Evolutionary conservation across 2,797 vertebrate species (phyloP), one percentile per base, ranked within the genome.

Genomic region (Sphaeramia orbicularis): DNA sequence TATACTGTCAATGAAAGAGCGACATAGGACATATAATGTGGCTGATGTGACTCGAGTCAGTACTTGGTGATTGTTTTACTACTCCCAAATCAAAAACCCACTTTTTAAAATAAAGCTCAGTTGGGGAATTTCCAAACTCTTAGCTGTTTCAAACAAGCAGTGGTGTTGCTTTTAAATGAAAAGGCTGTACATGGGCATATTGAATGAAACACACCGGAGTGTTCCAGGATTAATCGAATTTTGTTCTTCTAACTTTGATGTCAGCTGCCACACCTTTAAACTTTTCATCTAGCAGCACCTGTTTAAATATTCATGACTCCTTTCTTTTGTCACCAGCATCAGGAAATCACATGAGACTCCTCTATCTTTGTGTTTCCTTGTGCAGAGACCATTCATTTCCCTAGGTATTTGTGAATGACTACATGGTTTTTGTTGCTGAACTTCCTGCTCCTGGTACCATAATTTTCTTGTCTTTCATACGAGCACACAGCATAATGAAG

Each of bases 291-390:
- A 45, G 38, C 73, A 66, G 62, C 64, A 38, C 30, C 52, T 60
- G 40, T 66, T 87, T 70, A 84, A 89, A 83, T 87, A 88, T 88
- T 87, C 69, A 89, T 76, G 57, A 73, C 52, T 57, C 12, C 12
- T 57, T 61, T 71, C 71, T 64, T 82, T 80, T 87, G 79, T 87
- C 71, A 38, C 77, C 56, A 65, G 63, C 66, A 38, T 65, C 44
- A 58, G 68, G 72, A 78, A 74, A 64, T 71, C 83, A 73, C 77
- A n/a, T 1, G 59, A 44, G 74, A 58, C 57, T 62, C 50, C 65
- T 44, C 18, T 42, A 40, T 53, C 58, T 80, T 62, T 76, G 69
- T 69, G 65, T 66, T 24, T 81, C 69, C 21, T 16, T 53, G 44
- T 58, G 67, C 61, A 43, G 15, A 71, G 52, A 80, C 53, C 50